phyloP scores from a whole-genome alignment of 1,140 invertebrate genomes.

The Heliconius hewitsoni region DNA sequence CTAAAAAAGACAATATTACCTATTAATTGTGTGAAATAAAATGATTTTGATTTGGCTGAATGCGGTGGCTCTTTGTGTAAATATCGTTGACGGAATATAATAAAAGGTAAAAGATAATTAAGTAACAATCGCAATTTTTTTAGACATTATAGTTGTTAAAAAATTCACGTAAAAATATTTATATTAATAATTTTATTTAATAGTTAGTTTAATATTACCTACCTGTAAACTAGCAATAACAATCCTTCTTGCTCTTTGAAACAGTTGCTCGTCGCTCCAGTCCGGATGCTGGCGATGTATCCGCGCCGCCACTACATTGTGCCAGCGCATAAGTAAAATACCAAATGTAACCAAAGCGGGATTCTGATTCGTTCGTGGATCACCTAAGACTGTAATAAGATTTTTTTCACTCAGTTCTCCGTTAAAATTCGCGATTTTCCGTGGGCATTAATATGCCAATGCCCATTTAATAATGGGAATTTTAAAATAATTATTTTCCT shows the following conservation, averaged over 20 bases:
- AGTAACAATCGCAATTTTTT: too few species aligned
- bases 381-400: conserved; percentile 91
- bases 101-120: too few species aligned
- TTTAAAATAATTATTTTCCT: too few species aligned
- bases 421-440: too few species aligned
- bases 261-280: conserved; percentile 97
- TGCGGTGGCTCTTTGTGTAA: too few species aligned
- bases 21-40: not conserved
- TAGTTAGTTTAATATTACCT: conserved; percentile 16
- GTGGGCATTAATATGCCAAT: too few species aligned
- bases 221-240: conserved; percentile 97
- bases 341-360: conserved; percentile 96
- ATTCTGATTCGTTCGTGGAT: conserved; percentile 98
- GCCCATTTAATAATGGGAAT: too few species aligned
- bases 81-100: too few species aligned
- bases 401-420: not conserved
- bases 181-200: too few species aligned
- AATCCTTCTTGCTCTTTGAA: conserved; percentile 92
- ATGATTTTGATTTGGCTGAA: too few species aligned
- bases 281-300: conserved; percentile 90
- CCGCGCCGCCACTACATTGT: conserved; percentile 93
- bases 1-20: conserved; percentile 81
- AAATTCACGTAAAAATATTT: too few species aligned
- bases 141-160: too few species aligned
- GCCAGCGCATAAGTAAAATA: conserved; percentile 97